Percentiles rank a stretch among this genome's conserved stretches.
phyloP scores from a whole-genome alignment of 2,797 vertebrate genomes.

The Leuciscus waleckii region DNA sequence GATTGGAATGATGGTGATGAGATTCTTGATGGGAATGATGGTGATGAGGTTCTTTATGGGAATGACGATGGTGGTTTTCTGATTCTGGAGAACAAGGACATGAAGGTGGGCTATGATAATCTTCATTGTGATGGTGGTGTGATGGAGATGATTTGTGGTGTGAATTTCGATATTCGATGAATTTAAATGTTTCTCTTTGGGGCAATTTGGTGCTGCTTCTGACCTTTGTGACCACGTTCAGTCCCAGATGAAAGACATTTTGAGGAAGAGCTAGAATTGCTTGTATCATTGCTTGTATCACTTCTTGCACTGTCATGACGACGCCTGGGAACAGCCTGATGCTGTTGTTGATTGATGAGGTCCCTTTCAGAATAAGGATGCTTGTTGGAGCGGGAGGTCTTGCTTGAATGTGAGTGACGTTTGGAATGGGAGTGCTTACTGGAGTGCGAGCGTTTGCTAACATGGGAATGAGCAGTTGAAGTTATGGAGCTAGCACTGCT shows the following conservation, averaged over 20 bases:
- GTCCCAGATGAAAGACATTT: constrained; percentile 29
- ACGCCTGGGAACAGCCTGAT: constrained; percentile 45
- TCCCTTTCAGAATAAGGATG: constrained; percentile 43
- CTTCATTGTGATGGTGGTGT: constrained; percentile 41
- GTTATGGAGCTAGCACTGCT: constrained; percentile 67
- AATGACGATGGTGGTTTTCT: constrained; percentile 39
- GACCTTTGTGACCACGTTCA: constrained; percentile 18
- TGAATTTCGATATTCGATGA: constrained; percentile 33
- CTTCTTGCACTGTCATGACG: constrained; percentile 47
- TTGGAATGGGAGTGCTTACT: constrained; percentile 57
- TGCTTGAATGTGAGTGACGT: constrained; percentile 58
- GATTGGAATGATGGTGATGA: background rate
- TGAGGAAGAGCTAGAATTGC: constrained; percentile 38
- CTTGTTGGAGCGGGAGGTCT: constrained; percentile 57
- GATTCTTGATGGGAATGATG: background rate
- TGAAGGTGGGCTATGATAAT: constrained; percentile 46
- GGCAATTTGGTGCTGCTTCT: constrained; percentile 38
- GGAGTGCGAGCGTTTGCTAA: constrained; percentile 52
- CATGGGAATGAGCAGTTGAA: constrained; percentile 66
- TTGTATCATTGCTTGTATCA: constrained; percentile 49
- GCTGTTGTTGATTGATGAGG: constrained; percentile 54
- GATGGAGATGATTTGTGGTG: constrained; percentile 37
- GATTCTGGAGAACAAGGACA: constrained; percentile 31
- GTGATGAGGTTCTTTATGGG: constrained; percentile 51
- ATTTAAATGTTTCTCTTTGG: constrained; percentile 7